Percentiles rank a stretch among this genome's conserved stretches.
Conservation (phyloP, 2,113 vertebrate species). For the Nerophis lumbriciformis region DNA sequence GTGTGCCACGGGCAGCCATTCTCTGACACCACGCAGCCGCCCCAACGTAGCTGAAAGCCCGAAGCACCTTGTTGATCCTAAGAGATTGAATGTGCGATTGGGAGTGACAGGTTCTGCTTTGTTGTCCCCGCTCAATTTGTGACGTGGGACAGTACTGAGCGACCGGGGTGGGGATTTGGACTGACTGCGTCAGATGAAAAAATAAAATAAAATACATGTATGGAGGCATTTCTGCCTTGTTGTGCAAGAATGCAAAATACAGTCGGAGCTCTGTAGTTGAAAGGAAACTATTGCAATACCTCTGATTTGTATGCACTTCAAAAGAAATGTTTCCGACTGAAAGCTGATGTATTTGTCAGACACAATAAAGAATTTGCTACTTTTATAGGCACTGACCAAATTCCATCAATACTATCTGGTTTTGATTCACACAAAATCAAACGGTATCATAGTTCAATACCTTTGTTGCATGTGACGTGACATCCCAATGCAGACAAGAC, state of each 20-base stretch:
- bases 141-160: constrained; percentile 29
- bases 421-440: too few relatives aligned
- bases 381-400: too few relatives aligned
- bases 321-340: too few relatives aligned
- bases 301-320: too few relatives aligned
- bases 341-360: too few relatives aligned
- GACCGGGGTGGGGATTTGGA: constrained; percentile 15
- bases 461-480: too few relatives aligned
- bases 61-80: constrained; percentile 40
- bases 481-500: too few relatives aligned
- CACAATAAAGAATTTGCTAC: too few relatives aligned
- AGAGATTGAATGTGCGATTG: constrained; percentile 40
- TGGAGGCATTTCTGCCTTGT: constrained; percentile 11
- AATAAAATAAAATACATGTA: constrained; percentile 6
- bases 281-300: too few relatives aligned
- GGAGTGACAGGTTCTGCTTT: constrained; percentile 57
- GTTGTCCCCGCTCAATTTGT: constrained; percentile 50
- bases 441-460: too few relatives aligned
- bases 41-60: constrained; percentile 50
- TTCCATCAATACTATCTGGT: too few relatives aligned
- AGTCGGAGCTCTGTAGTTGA: too few relatives aligned
- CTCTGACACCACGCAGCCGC: constrained; percentile 52
- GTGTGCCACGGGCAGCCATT: constrained; percentile 46
- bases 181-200: constrained; percentile 14
- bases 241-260: constrained; percentile 11